phyloP scores from a whole-genome alignment of 2,113 vertebrate species.

The Glaucidium brasilianum region DNA sequence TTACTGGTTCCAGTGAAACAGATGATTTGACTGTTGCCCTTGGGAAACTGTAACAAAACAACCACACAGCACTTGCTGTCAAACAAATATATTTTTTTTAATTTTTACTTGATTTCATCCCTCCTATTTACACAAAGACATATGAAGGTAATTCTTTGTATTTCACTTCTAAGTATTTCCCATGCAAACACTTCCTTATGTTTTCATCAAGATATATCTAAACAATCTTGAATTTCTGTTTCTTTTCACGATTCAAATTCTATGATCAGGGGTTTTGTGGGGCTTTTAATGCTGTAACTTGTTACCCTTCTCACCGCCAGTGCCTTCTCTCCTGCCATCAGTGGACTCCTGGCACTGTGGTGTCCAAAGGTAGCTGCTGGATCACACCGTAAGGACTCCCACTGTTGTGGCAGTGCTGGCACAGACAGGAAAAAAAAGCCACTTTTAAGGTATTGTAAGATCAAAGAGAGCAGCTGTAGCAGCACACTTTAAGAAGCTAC shows the following conservation, averaged over 20 bases:
- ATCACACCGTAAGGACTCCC: not conserved
- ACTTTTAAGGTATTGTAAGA: not conserved
- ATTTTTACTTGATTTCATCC: not conserved
- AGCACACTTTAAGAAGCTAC: not conserved
- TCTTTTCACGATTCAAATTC: not conserved
- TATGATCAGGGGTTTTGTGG: not conserved
- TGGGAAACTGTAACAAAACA: not conserved
- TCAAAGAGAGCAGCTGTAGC: not conserved
- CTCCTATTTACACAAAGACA: not conserved
- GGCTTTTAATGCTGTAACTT: not conserved
- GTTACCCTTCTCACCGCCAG: not conserved
- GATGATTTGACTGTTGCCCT: not conserved
- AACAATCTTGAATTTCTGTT: not conserved
- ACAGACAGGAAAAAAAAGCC: not conserved
- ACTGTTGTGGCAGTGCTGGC: not conserved
- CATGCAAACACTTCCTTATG: not conserved
- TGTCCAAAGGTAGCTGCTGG: not conserved
- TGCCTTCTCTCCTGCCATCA: not conserved
- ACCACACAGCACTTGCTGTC: not conserved
- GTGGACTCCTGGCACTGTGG: rapidly evolving
- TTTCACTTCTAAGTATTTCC: not conserved
- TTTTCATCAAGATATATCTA: not conserved
- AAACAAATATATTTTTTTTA: not conserved
- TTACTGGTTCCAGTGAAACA: not conserved
- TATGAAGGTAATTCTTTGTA: not conserved